phyloP scores from a whole-genome alignment of 23 tunicate species.

The Phallusia fumigata region DNA sequence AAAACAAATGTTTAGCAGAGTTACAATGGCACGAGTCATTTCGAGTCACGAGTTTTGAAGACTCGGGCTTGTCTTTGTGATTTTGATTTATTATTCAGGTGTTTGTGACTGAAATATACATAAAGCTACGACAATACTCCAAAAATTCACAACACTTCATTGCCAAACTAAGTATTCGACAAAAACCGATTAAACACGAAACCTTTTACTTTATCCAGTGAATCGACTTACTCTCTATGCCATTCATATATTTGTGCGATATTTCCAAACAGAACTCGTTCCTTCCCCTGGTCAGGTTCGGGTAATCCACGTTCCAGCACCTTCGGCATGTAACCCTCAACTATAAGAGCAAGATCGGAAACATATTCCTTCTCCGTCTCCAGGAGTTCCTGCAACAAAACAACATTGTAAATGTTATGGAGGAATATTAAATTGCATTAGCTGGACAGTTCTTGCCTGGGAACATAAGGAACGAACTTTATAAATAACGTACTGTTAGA shows the following conservation, averaged over 20 bases:
- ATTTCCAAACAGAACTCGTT: conserved; percentile 85
- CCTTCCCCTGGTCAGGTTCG: conserved; percentile 79
- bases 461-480: background rate
- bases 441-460: background rate
- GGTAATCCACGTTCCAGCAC: conserved; percentile 78
- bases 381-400: conserved; percentile 58
- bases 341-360: conserved; percentile 51
- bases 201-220: background rate
- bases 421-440: background rate
- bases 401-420: background rate
- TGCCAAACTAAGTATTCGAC: too few relatives aligned
- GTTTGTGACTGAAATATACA: too few relatives aligned
- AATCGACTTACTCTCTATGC: conserved; percentile 85
- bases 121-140: background rate
- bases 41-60: too few relatives aligned
- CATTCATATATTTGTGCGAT: conserved; percentile 74
- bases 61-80: too few relatives aligned
- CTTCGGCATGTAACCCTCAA: conserved; percentile 67
- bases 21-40: too few relatives aligned
- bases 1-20: too few relatives aligned
- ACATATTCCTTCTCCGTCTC: conserved; percentile 89
- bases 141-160: too few relatives aligned
- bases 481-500: too few relatives aligned
- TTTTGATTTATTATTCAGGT: too few relatives aligned
- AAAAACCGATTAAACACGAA: too few relatives aligned